These are phyloP conservation scores for Henricia sp. DNA, from an alignment of 53 echinoderm and acorn worm species.

Conservation along the genomic window DNA sequence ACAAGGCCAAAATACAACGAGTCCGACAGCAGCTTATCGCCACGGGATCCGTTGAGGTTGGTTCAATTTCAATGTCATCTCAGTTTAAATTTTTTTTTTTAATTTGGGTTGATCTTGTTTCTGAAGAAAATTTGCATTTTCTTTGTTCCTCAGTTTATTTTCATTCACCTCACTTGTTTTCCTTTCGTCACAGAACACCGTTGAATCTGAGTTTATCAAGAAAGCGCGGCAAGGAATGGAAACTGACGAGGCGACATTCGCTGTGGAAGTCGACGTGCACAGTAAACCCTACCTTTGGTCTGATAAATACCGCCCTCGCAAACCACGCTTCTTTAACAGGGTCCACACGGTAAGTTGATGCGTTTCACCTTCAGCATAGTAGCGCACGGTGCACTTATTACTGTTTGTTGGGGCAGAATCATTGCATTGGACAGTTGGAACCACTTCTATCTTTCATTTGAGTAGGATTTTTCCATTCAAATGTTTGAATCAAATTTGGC, in stretches of 20 bases:
- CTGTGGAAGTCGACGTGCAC: constrained; percentile 82
- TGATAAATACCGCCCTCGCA: constrained; percentile 96
- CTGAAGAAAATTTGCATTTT: not conserved
- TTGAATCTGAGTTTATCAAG: constrained; percentile 92
- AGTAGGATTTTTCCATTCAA: no score
- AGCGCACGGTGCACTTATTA: not conserved
- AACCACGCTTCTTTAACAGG: constrained; percentile 94
- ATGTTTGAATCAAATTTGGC: no score
- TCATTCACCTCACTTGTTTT: not conserved
- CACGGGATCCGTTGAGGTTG: constrained; percentile 88
- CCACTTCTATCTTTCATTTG: no score
- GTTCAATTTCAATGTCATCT: no score
- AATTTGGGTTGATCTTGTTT: not conserved
- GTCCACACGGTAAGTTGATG: constrained; percentile 86
- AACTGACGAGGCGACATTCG: constrained; percentile 91
- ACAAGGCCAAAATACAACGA: constrained; percentile 71
- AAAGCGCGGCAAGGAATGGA: constrained; percentile 93
- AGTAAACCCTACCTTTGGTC: constrained; percentile 94
- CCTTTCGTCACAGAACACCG: constrained; percentile 68
- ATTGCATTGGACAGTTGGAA: no score
- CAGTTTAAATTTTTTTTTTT: not conserved
- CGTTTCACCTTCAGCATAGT: not conserved
- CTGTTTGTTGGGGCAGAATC: no score
- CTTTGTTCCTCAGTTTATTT: not conserved
- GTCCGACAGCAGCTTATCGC: constrained; percentile 78